These are phyloP conservation scores for Perca flavescens DNA, from an alignment of 2,113 vertebrate species.

Conservation along the genomic window DNA sequence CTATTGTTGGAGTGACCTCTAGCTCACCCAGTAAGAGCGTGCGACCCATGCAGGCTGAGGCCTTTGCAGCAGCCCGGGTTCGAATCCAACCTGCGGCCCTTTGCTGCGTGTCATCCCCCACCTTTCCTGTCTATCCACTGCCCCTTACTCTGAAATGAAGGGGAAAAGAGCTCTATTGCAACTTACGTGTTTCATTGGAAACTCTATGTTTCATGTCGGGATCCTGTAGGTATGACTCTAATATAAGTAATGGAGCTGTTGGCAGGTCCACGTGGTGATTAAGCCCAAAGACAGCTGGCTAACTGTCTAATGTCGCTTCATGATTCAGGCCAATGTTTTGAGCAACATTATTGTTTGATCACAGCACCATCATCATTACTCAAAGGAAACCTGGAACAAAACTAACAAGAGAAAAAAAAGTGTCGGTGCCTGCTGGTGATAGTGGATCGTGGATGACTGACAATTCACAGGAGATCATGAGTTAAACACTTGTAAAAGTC, in stretches of 20 bases:
- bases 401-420: slow-evolving; percentile 29
- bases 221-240: background rate
- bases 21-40: too few species aligned
- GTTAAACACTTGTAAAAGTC: slow-evolving; percentile 25
- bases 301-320: background rate
- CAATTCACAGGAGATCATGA: background rate
- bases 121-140: too few species aligned
- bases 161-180: background rate
- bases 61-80: too few species aligned
- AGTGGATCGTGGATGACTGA: slow-evolving; percentile 7
- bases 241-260: background rate
- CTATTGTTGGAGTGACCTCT: too few species aligned
- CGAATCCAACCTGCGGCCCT: too few species aligned
- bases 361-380: slow-evolving; percentile 44
- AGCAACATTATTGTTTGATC: slow-evolving; percentile 36
- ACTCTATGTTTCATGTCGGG: background rate
- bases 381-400: slow-evolving; percentile 18
- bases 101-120: too few species aligned
- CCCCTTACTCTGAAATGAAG: too few species aligned
- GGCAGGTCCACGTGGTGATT: background rate
- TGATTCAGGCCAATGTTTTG: slow-evolving; percentile 33
- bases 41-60: too few species aligned
- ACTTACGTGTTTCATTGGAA: background rate
- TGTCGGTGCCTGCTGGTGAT: slow-evolving; percentile 57
- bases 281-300: background rate